Conservation (phyloP, 1,140 invertebrate species). For the Caenorhabditis remanei region DNA sequence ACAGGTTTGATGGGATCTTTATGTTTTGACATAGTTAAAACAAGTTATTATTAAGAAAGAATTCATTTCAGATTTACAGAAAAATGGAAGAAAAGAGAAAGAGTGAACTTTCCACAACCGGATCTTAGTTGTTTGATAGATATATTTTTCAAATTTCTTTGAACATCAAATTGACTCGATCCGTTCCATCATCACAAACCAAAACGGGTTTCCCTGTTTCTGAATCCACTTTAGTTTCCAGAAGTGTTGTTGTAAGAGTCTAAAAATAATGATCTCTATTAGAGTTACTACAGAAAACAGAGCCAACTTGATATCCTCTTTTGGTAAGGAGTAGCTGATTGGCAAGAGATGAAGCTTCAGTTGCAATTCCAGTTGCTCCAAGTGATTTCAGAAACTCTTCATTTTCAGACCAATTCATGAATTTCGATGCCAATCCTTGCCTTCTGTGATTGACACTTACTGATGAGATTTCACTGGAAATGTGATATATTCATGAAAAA, state of each 20-base stretch:
- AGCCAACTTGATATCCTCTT: neutral
- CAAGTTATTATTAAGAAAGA: no score
- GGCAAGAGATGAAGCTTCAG: constrained; percentile 31
- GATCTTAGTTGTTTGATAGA: neutral
- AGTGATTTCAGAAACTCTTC: neutral
- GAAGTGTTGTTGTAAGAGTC: constrained; percentile 15
- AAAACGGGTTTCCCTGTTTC: neutral
- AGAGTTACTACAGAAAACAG: neutral
- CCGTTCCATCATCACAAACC: constrained; percentile 32
- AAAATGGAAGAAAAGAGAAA: neutral
- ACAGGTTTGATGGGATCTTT: neutral
- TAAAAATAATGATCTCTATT: neutral
- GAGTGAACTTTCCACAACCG: no score
- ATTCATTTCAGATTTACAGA: no score
- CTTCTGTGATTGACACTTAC: constrained; percentile 13
- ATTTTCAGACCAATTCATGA: constrained; percentile 30
- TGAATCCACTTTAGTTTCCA: constrained; percentile 2
- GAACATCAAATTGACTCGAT: constrained; percentile 48
- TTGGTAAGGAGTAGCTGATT: neutral
- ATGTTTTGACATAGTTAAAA: no score
- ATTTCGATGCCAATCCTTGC: constrained; percentile 37
- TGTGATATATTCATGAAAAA: neutral
- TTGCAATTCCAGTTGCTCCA: constrained; percentile 42
- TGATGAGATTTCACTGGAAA: constrained; percentile 44
- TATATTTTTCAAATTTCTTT: constrained; percentile 1